These are phyloP conservation scores for Pararge aegeria DNA, from an alignment of 1,140 invertebrate species.

Conservation along the genomic window DNA sequence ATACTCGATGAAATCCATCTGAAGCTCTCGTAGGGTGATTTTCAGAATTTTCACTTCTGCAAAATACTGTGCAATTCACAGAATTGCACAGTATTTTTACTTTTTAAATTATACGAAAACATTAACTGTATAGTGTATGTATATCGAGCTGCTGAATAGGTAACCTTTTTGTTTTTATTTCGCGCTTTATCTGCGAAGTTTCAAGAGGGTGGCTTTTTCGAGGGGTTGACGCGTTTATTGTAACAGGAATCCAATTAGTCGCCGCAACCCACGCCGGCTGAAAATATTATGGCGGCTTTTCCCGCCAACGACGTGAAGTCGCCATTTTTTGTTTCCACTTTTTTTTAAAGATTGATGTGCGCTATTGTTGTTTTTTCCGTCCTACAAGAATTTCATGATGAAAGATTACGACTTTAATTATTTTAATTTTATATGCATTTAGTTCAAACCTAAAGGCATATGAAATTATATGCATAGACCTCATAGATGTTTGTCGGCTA, in stretches of 20 bases:
- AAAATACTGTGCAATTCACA: too few relatives aligned
- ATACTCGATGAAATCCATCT: too few relatives aligned
- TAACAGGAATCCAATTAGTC: constrained; percentile 64
- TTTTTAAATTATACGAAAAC: too few relatives aligned
- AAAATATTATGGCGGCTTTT: constrained; percentile 56
- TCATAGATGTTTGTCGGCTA: too few relatives aligned
- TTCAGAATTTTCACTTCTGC: too few relatives aligned
- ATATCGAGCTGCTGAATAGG: constrained; percentile 1
- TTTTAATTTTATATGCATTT: too few relatives aligned
- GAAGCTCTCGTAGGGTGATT: too few relatives aligned
- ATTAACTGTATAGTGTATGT: background rate
- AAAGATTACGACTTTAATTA: background rate
- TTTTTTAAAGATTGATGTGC: constrained; percentile 5
- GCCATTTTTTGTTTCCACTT: constrained; percentile 35
- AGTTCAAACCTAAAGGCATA: too few relatives aligned
- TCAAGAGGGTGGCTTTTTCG: constrained; percentile 39
- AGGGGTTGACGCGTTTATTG: constrained; percentile 52
- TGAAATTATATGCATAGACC: too few relatives aligned
- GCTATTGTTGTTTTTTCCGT: background rate
- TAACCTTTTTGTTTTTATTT: constrained; percentile 31
- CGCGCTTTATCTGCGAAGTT: constrained; percentile 37
- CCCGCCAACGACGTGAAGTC: constrained; percentile 27
- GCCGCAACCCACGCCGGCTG: constrained; percentile 35
- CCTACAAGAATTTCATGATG: background rate
- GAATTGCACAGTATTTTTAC: too few relatives aligned